phyloP scores from a whole-genome alignment of 2,888 invertebrate species.

The Arctia plantaginis region DNA sequence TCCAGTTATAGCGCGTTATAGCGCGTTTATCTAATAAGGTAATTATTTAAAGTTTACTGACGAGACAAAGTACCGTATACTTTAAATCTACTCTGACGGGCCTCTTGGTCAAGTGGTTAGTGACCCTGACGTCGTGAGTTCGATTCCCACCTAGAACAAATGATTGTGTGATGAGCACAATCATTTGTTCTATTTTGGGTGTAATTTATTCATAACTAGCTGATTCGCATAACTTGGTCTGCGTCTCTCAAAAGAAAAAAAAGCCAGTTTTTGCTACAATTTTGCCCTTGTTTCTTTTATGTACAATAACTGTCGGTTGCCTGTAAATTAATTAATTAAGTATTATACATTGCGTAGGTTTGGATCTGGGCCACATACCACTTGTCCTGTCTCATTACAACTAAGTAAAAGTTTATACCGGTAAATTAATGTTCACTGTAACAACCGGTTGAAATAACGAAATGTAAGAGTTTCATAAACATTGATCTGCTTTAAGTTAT shows the following conservation, averaged over 20 bases:
- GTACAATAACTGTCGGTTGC: too few species aligned
- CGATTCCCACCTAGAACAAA: not conserved
- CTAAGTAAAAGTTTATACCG: slow-evolving; percentile 5
- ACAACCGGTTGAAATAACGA: not conserved
- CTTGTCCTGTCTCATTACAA: slow-evolving; percentile 1
- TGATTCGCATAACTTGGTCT: too few species aligned
- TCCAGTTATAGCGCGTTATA: slow-evolving; percentile 1
- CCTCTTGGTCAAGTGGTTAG: not conserved
- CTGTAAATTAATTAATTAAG: not conserved
- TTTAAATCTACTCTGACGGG: not conserved
- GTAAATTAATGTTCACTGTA: slow-evolving; percentile 12
- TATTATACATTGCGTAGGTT: not conserved
- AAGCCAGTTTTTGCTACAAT: too few species aligned
- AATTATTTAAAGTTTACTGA: not conserved
- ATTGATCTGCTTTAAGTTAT: slow-evolving; percentile 3
- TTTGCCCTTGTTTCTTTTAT: too few species aligned
- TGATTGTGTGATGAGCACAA: not conserved
- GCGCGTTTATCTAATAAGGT: not conserved
- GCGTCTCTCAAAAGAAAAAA: too few species aligned
- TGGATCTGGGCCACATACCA: not conserved
- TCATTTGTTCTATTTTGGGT: not conserved
- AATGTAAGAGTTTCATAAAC: not conserved
- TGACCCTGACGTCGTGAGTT: not conserved
- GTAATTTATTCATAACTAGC: not conserved
- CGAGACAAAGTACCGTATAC: not conserved